Percentiles rank a stretch among this genome's conserved stretches.
Conservation (phyloP, 2,888 invertebrate species). For the Acrobasis consociella region DNA sequence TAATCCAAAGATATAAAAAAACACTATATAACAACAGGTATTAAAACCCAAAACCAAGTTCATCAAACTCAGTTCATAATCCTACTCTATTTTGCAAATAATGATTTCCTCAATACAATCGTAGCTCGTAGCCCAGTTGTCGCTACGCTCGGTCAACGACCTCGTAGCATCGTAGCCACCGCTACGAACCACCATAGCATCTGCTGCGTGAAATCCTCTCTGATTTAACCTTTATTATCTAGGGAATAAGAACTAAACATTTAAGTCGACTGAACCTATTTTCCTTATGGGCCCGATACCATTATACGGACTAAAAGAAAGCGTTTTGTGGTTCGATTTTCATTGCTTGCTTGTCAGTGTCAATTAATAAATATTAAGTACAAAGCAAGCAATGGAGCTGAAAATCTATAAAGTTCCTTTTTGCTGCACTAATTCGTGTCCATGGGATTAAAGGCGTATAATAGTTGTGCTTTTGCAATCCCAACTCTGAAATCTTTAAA, state of each 20-base stretch:
- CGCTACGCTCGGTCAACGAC: conserved; percentile 51
- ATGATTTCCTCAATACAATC: conserved; percentile 21
- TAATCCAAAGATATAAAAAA: too few relatives aligned
- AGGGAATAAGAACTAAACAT: conserved; percentile 4
- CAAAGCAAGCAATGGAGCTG: too few relatives aligned
- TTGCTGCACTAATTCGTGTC: too few relatives aligned
- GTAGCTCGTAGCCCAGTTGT: conserved; percentile 56
- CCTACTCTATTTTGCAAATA: conserved; percentile 2
- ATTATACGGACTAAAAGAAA: too few relatives aligned
- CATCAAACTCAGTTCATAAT: not conserved
- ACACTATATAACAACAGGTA: too few relatives aligned
- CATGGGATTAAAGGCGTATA: not conserved
- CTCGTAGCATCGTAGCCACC: conserved; percentile 24
- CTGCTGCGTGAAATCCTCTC: not conserved
- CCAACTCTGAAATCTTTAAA: not conserved
- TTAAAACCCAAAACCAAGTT: too few relatives aligned
- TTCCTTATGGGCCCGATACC: not conserved
- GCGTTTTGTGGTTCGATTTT: too few relatives aligned
- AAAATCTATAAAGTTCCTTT: too few relatives aligned
- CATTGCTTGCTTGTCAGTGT: too few relatives aligned
- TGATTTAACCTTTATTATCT: not conserved
- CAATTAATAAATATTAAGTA: too few relatives aligned
- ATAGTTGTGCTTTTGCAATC: not conserved
- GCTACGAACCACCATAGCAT: not conserved
- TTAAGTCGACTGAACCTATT: not conserved